Percentiles rank a stretch among this genome's conserved stretches.
These are phyloP conservation scores for Ischnus inquisitorius DNA, from an alignment of 2,888 invertebrate species.

Conservation along the genomic window DNA sequence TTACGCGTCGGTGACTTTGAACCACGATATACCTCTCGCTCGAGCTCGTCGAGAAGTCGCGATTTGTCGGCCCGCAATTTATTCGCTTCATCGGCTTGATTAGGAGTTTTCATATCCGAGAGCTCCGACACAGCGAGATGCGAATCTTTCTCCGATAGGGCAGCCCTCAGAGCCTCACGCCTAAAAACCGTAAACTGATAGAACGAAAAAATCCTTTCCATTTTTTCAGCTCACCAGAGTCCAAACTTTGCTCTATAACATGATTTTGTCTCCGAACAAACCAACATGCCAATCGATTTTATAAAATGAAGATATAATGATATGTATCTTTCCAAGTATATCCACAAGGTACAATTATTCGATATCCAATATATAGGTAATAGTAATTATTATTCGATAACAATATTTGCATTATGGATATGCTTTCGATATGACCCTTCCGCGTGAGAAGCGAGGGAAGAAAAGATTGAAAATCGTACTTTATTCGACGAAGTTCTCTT, in stretches of 20 bases:
- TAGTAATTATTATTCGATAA: too few species aligned
- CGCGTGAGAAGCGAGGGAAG: background rate
- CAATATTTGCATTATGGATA: background rate
- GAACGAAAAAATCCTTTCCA: background rate
- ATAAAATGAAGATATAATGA: too few species aligned
- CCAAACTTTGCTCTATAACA: background rate
- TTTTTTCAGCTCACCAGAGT: background rate
- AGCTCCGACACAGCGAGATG: constrained; percentile 94
- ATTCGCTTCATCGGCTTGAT: constrained; percentile 89
- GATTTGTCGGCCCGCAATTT: constrained; percentile 90
- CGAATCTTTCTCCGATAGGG: constrained; percentile 95
- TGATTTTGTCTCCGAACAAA: background rate
- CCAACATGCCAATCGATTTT: background rate
- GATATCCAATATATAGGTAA: too few species aligned
- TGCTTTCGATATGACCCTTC: too few species aligned
- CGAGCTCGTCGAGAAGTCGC: constrained; percentile 90
- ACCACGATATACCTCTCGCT: constrained; percentile 89
- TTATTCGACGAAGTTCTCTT: constrained; percentile 92
- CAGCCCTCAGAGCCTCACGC: constrained; percentile 93
- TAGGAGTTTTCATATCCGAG: constrained; percentile 89
- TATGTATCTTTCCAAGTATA: too few species aligned
- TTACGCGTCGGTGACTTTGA: too few species aligned
- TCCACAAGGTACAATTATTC: too few species aligned
- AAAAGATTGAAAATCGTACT: constrained; percentile 87
- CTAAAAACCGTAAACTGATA: constrained; percentile 85